Conservation (phyloP, 2,113 vertebrate species). For the Acinonyx jubatus region DNA sequence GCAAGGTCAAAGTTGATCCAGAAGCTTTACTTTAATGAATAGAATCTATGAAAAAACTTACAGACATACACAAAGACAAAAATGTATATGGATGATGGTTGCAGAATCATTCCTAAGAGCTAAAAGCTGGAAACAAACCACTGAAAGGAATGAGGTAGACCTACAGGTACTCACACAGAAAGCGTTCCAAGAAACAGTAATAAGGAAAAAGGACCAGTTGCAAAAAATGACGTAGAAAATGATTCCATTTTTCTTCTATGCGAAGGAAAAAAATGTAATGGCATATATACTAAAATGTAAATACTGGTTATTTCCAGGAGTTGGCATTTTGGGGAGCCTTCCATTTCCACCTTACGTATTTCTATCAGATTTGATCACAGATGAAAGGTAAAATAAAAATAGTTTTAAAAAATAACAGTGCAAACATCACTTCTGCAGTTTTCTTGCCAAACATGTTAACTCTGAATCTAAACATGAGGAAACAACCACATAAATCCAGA, state of each 20-base stretch:
- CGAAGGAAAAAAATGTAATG: not conserved
- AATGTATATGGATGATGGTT: not conserved
- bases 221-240: not conserved
- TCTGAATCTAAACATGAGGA: conserved; percentile 24
- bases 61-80: not conserved
- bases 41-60: not conserved
- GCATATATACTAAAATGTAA: not conserved
- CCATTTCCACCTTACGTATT: not conserved
- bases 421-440: not conserved
- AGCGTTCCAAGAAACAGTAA: not conserved
- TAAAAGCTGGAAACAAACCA: not conserved
- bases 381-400: not conserved
- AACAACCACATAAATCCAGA: not conserved
- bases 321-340: not conserved
- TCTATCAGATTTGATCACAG: conserved; percentile 5
- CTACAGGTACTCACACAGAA: not conserved
- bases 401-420: not conserved
- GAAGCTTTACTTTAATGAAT: not conserved
- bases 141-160: not conserved
- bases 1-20: not conserved
- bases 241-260: not conserved
- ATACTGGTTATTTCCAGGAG: not conserved
- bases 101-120: not conserved
- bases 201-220: not conserved
- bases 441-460: conserved; percentile 14